Percentiles rank a stretch among this genome's conserved stretches.
phyloP scores from a whole-genome alignment of 2,888 invertebrate species.

The Parelbella ahira region DNA sequence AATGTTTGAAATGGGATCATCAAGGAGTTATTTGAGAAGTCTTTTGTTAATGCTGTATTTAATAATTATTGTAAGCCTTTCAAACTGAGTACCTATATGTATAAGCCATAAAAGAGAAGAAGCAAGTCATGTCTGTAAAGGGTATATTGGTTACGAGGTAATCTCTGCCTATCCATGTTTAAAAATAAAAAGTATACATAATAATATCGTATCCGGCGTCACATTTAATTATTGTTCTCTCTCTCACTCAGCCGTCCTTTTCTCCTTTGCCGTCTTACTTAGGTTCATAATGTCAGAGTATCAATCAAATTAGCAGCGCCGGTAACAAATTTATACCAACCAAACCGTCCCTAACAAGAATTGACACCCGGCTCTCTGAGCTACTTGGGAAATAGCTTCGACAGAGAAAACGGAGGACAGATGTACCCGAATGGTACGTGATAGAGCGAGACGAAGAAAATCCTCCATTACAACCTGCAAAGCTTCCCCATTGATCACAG shows the following conservation, averaged over 20 bases:
- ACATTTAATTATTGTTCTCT: conserved; percentile 4
- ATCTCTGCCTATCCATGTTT: too few species aligned
- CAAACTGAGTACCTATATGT: too few species aligned
- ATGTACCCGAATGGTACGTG: conserved; percentile 31
- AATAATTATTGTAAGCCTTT: too few species aligned
- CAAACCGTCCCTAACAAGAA: conserved; percentile 61
- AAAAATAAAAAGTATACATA: too few species aligned
- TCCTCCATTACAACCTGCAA: conserved; percentile 67
- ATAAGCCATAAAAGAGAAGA: too few species aligned
- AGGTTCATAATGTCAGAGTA: conserved; percentile 33
- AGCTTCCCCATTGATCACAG: conserved; percentile 73
- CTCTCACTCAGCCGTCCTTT: conserved; percentile 11
- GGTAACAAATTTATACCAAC: conserved; percentile 43
- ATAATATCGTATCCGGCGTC: neutral
- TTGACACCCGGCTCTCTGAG: conserved; percentile 55
- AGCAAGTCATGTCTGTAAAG: too few species aligned
- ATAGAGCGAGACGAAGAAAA: conserved; percentile 46
- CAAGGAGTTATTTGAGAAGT: too few species aligned
- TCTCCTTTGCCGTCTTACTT: conserved; percentile 9
- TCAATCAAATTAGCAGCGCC: conserved; percentile 48
- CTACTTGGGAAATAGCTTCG: conserved; percentile 49
- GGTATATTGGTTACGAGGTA: too few species aligned
- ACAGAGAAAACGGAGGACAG: conserved; percentile 43
- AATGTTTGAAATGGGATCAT: too few species aligned
- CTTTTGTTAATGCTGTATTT: too few species aligned